Evolutionary conservation across 2,113 vertebrate species (phyloP).

Genomic region (Caloenas nicobarica): DNA sequence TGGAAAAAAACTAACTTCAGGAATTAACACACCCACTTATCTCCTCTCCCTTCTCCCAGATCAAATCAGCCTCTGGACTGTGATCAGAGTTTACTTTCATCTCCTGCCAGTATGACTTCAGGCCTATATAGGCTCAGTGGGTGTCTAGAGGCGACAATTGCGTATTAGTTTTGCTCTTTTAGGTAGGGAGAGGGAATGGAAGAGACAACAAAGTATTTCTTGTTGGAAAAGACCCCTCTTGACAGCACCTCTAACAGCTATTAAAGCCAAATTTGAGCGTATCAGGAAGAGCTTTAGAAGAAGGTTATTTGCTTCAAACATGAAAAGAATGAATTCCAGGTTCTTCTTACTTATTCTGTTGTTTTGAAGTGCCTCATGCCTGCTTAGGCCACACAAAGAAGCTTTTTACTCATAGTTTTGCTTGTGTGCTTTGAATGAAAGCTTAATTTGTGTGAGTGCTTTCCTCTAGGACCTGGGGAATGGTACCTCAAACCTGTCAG

Average conservation of each 20-base stretch:
- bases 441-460: not conserved
- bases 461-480: not conserved
- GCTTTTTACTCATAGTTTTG: not conserved
- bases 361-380: not conserved
- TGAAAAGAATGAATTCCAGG: not conserved
- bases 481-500: not conserved
- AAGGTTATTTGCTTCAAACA: not conserved
- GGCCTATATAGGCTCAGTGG: not conserved
- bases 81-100: slow-evolving; percentile 30
- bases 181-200: not conserved
- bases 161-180: not conserved
- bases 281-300: not conserved
- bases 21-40: not conserved
- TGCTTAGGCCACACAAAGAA: not conserved
- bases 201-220: not conserved
- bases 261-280: not conserved
- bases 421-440: not conserved
- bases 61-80: slow-evolving; percentile 14
- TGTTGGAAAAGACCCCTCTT: not conserved
- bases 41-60: not conserved
- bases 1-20: not conserved
- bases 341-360: not conserved
- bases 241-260: not conserved
- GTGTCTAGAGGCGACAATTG: not conserved
- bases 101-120: slow-evolving; percentile 1